phyloP scores from a whole-genome alignment of 1,140 invertebrate species.

The Luehdorfia chinensis region DNA sequence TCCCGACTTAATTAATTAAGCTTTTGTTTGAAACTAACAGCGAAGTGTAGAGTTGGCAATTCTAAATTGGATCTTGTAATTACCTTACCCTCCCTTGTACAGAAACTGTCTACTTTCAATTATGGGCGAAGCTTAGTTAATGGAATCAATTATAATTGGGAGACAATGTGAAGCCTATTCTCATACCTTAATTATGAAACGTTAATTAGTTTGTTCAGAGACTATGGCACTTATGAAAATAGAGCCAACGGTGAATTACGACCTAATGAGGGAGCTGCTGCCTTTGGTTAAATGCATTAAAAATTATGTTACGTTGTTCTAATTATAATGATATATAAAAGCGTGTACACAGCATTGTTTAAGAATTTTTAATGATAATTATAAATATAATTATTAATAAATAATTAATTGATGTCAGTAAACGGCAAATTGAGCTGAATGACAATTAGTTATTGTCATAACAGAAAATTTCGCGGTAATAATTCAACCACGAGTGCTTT shows the following conservation, averaged over 20 bases:
- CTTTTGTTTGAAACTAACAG: conserved; percentile 77
- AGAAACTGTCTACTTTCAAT: conserved; percentile 74
- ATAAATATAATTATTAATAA: too few relatives aligned
- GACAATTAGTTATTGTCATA: too few relatives aligned
- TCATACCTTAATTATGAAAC: conserved; percentile 37
- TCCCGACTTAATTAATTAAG: conserved; percentile 77
- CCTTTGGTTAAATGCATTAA: conserved; percentile 3
- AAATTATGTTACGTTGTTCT: not conserved
- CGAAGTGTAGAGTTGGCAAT: conserved; percentile 76
- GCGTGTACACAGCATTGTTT: too few relatives aligned
- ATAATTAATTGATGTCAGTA: too few relatives aligned
- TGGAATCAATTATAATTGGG: conserved; percentile 72
- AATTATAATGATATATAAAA: not conserved
- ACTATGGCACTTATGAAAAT: conserved; percentile 1
- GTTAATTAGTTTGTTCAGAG: conserved; percentile 38
- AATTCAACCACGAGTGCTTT: too few relatives aligned
- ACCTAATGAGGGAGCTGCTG: too few relatives aligned
- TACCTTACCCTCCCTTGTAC: conserved; percentile 72
- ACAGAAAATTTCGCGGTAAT: too few relatives aligned
- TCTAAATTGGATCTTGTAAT: conserved; percentile 77
- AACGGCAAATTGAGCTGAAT: too few relatives aligned
- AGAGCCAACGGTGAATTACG: not conserved
- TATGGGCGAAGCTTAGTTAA: conserved; percentile 71
- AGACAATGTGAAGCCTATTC: conserved; percentile 56
- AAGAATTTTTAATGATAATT: too few relatives aligned